A percentile compares a stretch with the other conserved stretches of the same genome.
Conservation (phyloP, 2,888 invertebrate species). For the Hydraecia micacea region DNA sequence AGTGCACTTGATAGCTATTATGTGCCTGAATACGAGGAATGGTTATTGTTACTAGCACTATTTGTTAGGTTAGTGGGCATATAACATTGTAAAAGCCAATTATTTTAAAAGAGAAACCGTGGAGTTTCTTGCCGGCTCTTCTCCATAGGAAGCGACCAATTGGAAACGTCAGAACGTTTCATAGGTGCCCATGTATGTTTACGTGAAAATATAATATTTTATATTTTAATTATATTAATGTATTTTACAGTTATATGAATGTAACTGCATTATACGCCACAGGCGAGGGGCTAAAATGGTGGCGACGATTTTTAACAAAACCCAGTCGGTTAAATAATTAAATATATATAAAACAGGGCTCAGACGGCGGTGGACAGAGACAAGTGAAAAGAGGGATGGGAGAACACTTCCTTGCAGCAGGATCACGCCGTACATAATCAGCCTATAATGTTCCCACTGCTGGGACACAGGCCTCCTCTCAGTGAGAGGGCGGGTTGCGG, state of each 20-base stretch:
- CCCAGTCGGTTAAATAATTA: not conserved
- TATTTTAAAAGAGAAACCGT: not conserved
- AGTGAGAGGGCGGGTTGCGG: no score
- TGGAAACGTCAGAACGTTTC: not conserved
- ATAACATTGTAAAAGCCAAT: not conserved
- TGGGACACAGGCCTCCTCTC: no score
- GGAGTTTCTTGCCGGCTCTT: not conserved
- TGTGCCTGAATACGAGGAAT: constrained; percentile 29
- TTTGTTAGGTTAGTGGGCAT: constrained; percentile 6
- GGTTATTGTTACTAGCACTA: constrained; percentile 30
- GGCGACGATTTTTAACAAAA: not conserved
- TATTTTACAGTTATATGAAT: constrained; percentile 13
- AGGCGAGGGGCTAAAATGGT: not conserved
- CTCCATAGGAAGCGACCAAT: not conserved
- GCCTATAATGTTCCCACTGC: no score
- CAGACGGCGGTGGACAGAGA: not conserved
- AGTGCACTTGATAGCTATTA: constrained; percentile 43
- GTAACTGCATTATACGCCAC: not conserved
- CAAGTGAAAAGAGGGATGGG: not conserved
- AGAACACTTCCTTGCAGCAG: not conserved
- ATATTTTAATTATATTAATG: not conserved
- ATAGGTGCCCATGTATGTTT: not conserved
- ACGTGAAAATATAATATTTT: not conserved
- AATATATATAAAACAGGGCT: not conserved
- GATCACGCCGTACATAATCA: no score